Base-by-base conservation (phyloP, 2,113 vertebrate species). In the Scartelaos histophorus region DNA sequence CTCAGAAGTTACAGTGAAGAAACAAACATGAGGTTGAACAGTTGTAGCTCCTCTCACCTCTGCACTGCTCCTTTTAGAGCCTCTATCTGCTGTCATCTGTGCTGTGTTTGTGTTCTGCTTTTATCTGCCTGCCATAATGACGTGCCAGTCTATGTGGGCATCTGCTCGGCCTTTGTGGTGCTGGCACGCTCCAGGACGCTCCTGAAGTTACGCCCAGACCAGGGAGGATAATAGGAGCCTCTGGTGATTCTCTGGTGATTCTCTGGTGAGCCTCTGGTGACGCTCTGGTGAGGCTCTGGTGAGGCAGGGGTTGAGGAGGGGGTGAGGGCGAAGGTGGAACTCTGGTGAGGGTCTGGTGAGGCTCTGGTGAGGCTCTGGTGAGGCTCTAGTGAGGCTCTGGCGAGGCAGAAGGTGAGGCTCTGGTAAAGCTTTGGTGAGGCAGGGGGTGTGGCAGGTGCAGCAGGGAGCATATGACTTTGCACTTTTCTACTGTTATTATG, bases 51-150 rank as follows among this genome's bases (percentile, higher is more conserved):
- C 73, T 80, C 62, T 78, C 79, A 76, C 85, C 84, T 83, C 81
- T 22, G 70, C 53, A 73, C 82, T 67, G 72, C 72, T 73, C 73
- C 72, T 12, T n/a, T 38, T 61, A 56, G 61, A 60, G 70, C 75
- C 34, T 71, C 58, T 78, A 86, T 85, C 85, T 25, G 65, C 2
- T 51, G 57, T 56, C 79, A 91, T 89, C 80, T 0, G 60, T 3
- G 46, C 60, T 67, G 67, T 57, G 2, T 81, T 75, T 79, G 79
- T 82, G 79, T 81, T 79, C 66, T 45, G 64, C 71, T 46, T 70
- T 88, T 83, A 84, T 84, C 88, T 85, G 62, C 83, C 82, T 72
- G 81, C 25, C 19, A 89, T 85, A 85, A 88, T 89, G 86, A 80
- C 88, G 81, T 91, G 88, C 79, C 79, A 87, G 53, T n/a, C 25